Evolutionary conservation across 2,113 vertebrate species (phyloP), one percentile per base, ranked within the genome.

Genomic region (Paratilapia polleni): DNA sequence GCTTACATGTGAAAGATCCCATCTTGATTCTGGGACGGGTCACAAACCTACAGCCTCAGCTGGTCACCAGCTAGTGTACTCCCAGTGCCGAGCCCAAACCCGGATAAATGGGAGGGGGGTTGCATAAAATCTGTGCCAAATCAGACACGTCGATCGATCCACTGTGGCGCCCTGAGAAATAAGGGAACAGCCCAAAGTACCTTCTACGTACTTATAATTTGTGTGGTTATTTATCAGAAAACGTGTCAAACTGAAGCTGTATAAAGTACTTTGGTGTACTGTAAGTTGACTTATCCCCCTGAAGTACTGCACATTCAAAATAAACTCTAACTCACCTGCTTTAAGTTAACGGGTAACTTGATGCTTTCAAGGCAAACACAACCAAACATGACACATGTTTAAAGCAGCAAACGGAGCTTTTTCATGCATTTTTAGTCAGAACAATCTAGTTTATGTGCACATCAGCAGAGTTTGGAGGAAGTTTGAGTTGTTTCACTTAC

Each of bases 401-500:
- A 1, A 8, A 2, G 61, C 34, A 22, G 34, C 20, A 34, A 34
- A 41, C 2, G 15, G 5, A 49, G 47, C 1, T 2, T 19, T 19
- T 49, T 49, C 38, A 41, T 41, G 17, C 14, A 17, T 31, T 28
- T 31, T 14, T 3, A 54, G 20, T 26, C 68, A 34, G 68, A 54
- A 54, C 26, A 34, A n/a, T 54, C 68, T 70, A 43, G 66, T 70
- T 70, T 52, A 49, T 70, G 24, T 8, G 24, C 66, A 52, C 66
- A 70, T 49, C 66, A 73, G 68, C 68, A 73, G 47, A 52, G 47
- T 73, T 73, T 54, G 68, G 43, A 52, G 68, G 68, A 73, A 73
- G 68, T 73, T 73, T 14, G 47, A 34, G 26, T 26, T 54, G 47
- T 26, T 68, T 68, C 41, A 47, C 64, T 68, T n/a, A 54, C 54